Evolutionary conservation across 35 echinoderm and acorn worm species (phyloP), one percentile per base, ranked within the genome.

Genomic region (Heliocidaris tuberculata): DNA sequence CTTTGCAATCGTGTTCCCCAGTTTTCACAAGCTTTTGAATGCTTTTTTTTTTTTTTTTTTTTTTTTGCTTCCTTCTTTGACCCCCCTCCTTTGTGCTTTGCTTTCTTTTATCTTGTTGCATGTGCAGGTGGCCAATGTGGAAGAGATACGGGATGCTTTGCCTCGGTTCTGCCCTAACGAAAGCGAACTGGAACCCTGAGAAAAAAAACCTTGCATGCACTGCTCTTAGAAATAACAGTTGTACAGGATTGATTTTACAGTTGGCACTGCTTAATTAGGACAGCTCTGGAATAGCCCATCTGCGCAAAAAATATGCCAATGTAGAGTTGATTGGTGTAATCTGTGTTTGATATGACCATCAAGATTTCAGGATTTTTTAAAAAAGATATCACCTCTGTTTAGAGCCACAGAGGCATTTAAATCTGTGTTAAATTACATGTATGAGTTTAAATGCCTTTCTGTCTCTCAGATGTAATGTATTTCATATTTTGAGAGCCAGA

Each of bases 131-230:
- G 94, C 94, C 19, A 96, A 96, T 71, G 60, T 97, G 49, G 60
- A 96, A 93, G 95, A 94, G 17, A 97, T 97, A 12, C 95, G 94
- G 42, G 94, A 97, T 93, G 94, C 97, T 31, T 93, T 97, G 24
- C 97, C 97, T 1, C 78, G 96, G 50, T 97, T 97, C 94, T 97
- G 97, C 60, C 97, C 97, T 0, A 94, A 92, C 61, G 31, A 48
- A 27, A 86, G 89, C 31, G 9, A 30, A 6, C 85, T 97, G 32
- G 96, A 97, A 85, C 93, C 50, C 7, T 94, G 30, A 94, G 47
- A 32, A 48, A 85, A 85, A 29, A 85, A n/a, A 78, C 65, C 65
- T 78, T 78, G 65, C 21, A 78, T 78, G 65, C 21, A 8, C 27
- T 24, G 21, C 27, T 78, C 24, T 78, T 78, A n/a, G 27, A 78